Conservation (phyloP, 2,113 vertebrate species). For the Peromyscus polionotus region DNA sequence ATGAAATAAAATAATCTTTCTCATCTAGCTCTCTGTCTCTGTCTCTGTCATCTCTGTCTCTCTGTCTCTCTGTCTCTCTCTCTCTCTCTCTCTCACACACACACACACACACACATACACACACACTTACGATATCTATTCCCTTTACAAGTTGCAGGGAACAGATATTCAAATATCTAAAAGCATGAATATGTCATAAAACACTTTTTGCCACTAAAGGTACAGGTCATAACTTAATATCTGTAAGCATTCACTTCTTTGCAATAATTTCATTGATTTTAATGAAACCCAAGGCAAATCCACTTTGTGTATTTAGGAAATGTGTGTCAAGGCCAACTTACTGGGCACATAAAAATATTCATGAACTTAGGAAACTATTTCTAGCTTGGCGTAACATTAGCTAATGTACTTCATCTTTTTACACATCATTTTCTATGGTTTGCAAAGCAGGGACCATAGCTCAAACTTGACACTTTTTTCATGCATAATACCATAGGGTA, state of each 20-base stretch:
- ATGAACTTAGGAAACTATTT: not conserved
- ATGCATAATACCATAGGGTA: not conserved
- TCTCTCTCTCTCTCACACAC: not conserved
- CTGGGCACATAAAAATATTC: not conserved
- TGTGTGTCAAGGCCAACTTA: not conserved
- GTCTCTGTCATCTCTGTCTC: not conserved
- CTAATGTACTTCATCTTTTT: not conserved
- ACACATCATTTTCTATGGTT: not conserved
- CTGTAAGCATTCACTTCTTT: not conserved
- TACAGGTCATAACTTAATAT: not conserved
- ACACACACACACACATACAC: not conserved
- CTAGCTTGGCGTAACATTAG: not conserved
- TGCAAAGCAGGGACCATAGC: not conserved
- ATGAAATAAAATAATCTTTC: not conserved
- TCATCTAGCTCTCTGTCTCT: not conserved
- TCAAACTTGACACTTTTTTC: slow-evolving; percentile 3
- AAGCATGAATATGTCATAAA: not conserved
- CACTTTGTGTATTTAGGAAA: slow-evolving; percentile 5
- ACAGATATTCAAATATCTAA: not conserved
- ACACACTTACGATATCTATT: too few relatives aligned
- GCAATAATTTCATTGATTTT: not conserved
- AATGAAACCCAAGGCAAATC: not conserved
- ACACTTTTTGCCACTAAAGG: not conserved
- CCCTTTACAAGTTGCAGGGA: not conserved
- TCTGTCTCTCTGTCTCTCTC: not conserved